These are phyloP conservation scores for Dendrolimus houi DNA, from an alignment of 2,888 invertebrate species.

Conservation along the genomic window DNA sequence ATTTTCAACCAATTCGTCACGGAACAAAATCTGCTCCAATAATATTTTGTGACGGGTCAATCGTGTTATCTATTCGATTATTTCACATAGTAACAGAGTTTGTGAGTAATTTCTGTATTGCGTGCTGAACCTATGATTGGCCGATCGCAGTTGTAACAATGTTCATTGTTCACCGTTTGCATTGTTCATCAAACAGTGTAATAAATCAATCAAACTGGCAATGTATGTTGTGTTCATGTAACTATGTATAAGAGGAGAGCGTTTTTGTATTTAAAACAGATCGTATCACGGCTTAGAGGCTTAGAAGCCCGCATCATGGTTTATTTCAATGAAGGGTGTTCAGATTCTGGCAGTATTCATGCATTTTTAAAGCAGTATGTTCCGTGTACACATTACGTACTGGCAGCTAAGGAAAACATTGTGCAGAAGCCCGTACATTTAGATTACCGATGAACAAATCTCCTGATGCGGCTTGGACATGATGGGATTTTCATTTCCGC, in stretches of 20 bases:
- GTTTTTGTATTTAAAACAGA: background rate
- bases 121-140: constrained; percentile 27
- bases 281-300: background rate
- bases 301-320: background rate
- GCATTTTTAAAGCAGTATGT: too few species aligned
- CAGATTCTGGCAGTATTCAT: too few species aligned
- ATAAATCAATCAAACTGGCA: constrained; percentile 65
- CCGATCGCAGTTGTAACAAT: constrained; percentile 33
- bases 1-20: background rate
- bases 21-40: too few species aligned
- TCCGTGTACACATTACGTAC: too few species aligned
- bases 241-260: constrained; percentile 15
- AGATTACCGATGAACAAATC: too few species aligned
- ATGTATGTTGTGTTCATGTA: constrained; percentile 21
- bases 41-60: too few species aligned
- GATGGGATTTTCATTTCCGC: too few species aligned
- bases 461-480: too few species aligned
- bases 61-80: too few species aligned
- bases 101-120: constrained; percentile 22
- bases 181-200: constrained; percentile 48
- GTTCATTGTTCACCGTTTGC: constrained; percentile 45
- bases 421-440: too few species aligned
- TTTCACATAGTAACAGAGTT: constrained; percentile 5
- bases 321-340: too few species aligned
- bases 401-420: too few species aligned